These are phyloP conservation scores for Herpetotheres cachinnans DNA, from an alignment of 2,113 vertebrate species.

Conservation along the genomic window DNA sequence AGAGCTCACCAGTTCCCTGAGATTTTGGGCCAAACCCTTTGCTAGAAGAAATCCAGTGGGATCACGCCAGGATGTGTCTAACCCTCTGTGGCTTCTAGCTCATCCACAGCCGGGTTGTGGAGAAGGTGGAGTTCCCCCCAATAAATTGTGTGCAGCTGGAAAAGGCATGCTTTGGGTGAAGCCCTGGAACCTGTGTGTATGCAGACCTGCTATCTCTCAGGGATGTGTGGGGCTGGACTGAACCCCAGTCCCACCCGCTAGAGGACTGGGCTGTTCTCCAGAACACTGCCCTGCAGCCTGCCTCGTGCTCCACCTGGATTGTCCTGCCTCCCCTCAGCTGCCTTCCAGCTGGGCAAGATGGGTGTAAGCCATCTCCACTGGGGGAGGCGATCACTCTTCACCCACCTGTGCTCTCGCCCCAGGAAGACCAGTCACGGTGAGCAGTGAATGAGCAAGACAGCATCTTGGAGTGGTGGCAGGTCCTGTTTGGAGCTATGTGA, in stretches of 20 bases:
- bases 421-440: background rate
- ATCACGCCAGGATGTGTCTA: background rate
- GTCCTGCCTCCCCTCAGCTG: background rate
- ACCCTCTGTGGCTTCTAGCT: background rate
- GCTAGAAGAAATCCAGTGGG: background rate
- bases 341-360: background rate
- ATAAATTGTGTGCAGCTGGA: background rate
- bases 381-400: background rate
- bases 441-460: background rate
- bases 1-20: background rate
- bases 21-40: background rate
- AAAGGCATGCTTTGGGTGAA: background rate
- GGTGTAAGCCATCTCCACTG: background rate
- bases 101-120: background rate
- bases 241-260: background rate
- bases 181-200: background rate
- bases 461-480: background rate
- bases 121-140: background rate
- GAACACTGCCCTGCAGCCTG: background rate
- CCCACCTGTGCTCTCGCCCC: rapidly evolving
- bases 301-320: background rate
- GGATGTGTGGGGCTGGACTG: rapidly evolving
- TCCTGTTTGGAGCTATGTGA: background rate
- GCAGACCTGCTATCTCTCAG: background rate
- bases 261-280: background rate